Evolutionary conservation across 2,888 invertebrate genomes (phyloP).

Genomic region (Caenorhabditis sinica): DNA sequence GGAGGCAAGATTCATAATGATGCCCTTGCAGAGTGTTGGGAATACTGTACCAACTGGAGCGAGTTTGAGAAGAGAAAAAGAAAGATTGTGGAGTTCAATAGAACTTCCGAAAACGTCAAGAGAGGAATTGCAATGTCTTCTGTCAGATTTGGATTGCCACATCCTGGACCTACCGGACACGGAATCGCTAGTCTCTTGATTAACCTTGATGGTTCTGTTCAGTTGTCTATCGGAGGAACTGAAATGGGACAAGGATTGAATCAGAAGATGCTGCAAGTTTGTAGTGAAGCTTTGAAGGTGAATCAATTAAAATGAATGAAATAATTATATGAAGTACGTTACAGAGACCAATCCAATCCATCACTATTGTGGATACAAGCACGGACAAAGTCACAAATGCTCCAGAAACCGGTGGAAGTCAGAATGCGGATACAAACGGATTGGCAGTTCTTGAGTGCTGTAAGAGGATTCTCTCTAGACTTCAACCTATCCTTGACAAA

Average conservation of each 20-base stretch:
- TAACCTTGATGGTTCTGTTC: conserved; percentile 91
- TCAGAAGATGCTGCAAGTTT: conserved; percentile 93
- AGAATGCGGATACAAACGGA: conserved; percentile 92
- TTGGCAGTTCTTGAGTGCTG: conserved; percentile 88
- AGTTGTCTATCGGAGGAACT: conserved; percentile 90
- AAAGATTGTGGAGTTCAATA: conserved; percentile 88
- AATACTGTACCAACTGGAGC: conserved; percentile 89
- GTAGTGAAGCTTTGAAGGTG: conserved; percentile 89
- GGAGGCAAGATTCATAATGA: conserved; percentile 51
- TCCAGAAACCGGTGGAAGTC: conserved; percentile 92
- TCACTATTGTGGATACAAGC: conserved; percentile 73
- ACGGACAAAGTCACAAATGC: conserved; percentile 88
- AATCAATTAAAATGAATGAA: not conserved
- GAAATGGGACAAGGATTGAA: conserved; percentile 98
- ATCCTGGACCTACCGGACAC: conserved; percentile 77
- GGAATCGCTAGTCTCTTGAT: conserved; percentile 92
- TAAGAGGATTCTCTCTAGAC: conserved; percentile 41
- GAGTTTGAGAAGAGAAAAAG: conserved; percentile 87
- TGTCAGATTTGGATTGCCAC: conserved; percentile 91
- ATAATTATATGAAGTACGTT: not conserved
- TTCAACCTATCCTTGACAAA: conserved; percentile 52
- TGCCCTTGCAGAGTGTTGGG: conserved; percentile 87
- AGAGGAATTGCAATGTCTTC: conserved; percentile 91
- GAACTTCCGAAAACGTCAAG: conserved; percentile 86
- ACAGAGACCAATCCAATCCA: conserved; percentile 69